These are phyloP conservation scores for Drosophila elegans DNA, from an alignment of 1,140 invertebrate species.

Conservation along the genomic window DNA sequence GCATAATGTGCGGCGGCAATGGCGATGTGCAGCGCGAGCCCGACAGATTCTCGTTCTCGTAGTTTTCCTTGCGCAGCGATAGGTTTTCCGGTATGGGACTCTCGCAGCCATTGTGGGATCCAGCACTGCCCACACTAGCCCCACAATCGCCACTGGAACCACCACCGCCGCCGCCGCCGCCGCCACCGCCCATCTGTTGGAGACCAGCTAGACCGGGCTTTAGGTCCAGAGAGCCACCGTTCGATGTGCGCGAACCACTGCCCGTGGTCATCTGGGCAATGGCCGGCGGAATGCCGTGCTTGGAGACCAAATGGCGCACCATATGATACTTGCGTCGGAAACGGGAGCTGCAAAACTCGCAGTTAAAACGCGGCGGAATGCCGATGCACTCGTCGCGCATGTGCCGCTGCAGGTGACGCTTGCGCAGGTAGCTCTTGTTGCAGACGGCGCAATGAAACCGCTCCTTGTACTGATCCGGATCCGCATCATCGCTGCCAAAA, in stretches of 20 bases:
- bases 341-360: constrained; percentile 87
- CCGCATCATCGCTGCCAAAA: constrained; percentile 55
- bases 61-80: constrained; percentile 75
- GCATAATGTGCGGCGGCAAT: constrained; percentile 64
- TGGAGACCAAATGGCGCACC: constrained; percentile 86
- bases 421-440: constrained; percentile 88
- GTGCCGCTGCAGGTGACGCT: constrained; percentile 88
- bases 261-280: constrained; percentile 79
- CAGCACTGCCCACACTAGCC: constrained; percentile 71
- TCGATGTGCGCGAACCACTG: constrained; percentile 56
- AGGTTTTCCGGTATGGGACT: constrained; percentile 79
- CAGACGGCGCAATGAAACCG: constrained; percentile 87
- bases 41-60: constrained; percentile 61
- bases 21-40: constrained; percentile 62
- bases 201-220: constrained; percentile 18
- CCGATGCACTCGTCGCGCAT: constrained; percentile 89
- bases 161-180: constrained; percentile 58
- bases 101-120: constrained; percentile 71
- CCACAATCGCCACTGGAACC: constrained; percentile 62
- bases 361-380: constrained; percentile 89
- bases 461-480: constrained; percentile 51
- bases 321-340: constrained; percentile 88
- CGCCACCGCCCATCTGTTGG: constrained; percentile 38
- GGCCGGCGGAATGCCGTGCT: constrained; percentile 82
- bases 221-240: constrained; percentile 22